Evolutionary conservation across 2,113 vertebrate genomes (phyloP).

Genomic region (Rhizomys pruinosus): DNA sequence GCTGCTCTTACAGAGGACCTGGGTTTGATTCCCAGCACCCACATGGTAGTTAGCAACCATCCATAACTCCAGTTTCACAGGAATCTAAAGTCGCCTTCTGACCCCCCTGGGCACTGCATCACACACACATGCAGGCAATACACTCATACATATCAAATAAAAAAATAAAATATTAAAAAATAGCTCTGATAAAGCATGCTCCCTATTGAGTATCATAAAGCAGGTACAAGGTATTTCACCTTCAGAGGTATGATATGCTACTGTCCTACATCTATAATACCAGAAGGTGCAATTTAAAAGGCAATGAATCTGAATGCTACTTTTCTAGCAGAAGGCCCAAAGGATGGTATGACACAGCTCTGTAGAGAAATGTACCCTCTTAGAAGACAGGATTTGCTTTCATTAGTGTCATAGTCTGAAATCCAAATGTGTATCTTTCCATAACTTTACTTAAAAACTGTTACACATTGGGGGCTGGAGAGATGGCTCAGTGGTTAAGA

Average conservation of each 20-base stretch:
- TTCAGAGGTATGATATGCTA: not conserved
- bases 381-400: not conserved
- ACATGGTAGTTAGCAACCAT: too few relatives aligned
- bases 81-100: too few relatives aligned
- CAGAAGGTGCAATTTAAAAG: not conserved
- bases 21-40: too few relatives aligned
- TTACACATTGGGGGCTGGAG: not conserved
- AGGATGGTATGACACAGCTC: not conserved
- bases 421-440: not conserved
- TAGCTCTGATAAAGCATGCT: not conserved
- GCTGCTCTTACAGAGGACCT: too few relatives aligned
- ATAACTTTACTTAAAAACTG: not conserved
- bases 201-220: not conserved
- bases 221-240: not conserved
- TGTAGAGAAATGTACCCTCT: not conserved
- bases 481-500: not conserved
- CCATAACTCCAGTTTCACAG: too few relatives aligned
- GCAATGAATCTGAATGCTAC: not conserved
- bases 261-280: not conserved
- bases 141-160: too few relatives aligned
- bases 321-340: not conserved
- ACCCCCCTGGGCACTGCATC: too few relatives aligned
- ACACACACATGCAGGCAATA: too few relatives aligned
- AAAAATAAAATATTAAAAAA: too few relatives aligned
- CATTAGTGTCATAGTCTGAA: not conserved